phyloP scores from a whole-genome alignment of 2,888 invertebrate species.

The Pherbina coryleti region DNA sequence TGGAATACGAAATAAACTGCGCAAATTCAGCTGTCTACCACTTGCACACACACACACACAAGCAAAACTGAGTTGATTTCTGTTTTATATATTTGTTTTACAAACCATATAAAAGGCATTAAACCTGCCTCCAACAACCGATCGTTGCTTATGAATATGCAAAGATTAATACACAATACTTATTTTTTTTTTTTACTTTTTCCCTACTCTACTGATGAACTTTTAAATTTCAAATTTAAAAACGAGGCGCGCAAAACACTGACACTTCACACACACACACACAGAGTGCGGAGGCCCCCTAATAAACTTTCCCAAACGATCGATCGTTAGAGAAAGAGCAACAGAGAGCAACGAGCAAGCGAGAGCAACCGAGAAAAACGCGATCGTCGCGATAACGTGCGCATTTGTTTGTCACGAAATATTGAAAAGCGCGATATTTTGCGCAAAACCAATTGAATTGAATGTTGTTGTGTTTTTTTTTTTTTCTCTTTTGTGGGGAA shows the following conservation, averaged over 20 bases:
- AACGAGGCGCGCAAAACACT: conserved; percentile 47
- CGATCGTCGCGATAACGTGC: conserved; percentile 65
- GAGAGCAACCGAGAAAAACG: conserved; percentile 60
- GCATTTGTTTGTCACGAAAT: conserved; percentile 67
- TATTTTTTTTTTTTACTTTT: not conserved
- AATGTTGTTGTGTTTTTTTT: not conserved
- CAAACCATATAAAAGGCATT: conserved; percentile 16
- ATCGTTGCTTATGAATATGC: conserved; percentile 62
- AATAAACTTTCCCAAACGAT: conserved; percentile 32
- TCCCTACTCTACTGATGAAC: conserved; percentile 19
- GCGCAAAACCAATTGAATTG: conserved; percentile 46
- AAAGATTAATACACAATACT: conserved; percentile 53
- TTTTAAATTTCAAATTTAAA: conserved; percentile 55
- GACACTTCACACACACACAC: conserved; percentile 13
- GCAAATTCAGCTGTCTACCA: not conserved
- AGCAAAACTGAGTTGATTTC: not conserved
- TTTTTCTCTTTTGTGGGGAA: not conserved
- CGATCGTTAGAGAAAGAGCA: not conserved
- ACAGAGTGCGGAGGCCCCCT: not conserved
- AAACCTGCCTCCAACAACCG: conserved; percentile 43
- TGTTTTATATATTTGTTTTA: no score
- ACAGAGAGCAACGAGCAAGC: conserved; percentile 44
- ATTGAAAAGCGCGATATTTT: conserved; percentile 55
- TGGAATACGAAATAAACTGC: conserved; percentile 36
- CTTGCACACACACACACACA: conserved; percentile 3